Evolutionary conservation across 2,797 vertebrate genomes (phyloP), one percentile per base, ranked within the genome.

Genomic region (Alectoris magna): DNA sequence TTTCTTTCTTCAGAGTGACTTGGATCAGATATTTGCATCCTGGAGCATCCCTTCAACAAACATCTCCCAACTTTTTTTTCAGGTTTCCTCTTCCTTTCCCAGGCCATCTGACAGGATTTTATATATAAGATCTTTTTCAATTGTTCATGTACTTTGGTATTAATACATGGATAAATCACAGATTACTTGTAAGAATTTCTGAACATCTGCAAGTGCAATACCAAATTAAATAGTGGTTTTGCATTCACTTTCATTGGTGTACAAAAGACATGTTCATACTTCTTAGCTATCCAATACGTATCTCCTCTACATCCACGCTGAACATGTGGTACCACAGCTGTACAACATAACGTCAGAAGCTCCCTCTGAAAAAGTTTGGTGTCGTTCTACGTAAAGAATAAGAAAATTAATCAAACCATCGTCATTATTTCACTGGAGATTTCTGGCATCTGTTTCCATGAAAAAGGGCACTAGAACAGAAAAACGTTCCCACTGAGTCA

Each of bases 401-500:
- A 87, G 49, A 18, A 49, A 34, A 64, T 39, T 9, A 91, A 87
- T 78, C 62, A 91, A 83, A 14, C 9, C 15, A 48, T 26, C 4
- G 6, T 87, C 14, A 26, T 67, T 88, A 73, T 51, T 91, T 83
- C 72, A 74, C 41, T 51, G 68, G 46, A 93, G 29, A 77, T 80
- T 27, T 88, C 49, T 88, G 27, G 8, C 73, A 90, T 80, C 49
- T 73, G 46, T 69, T 83, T 79, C 75, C n/a, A 59, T 67, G 72
- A 11, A 81, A 75, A 86, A 86, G 46, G 56, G 43, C 34, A 69
- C 10, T 9, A 71, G 55, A 88, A 88, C 41, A 62, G 34, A n/a
- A 90, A 93, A 78, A 92, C 34, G 39, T 82, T 31, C n/a, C 58
- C 58, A 34, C 22, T 71, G 81, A 91, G 53, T 64, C 82, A 70